These are phyloP conservation scores for Spheniscus humboldti DNA, from an alignment of 2,797 vertebrate genomes.

Conservation along the genomic window DNA sequence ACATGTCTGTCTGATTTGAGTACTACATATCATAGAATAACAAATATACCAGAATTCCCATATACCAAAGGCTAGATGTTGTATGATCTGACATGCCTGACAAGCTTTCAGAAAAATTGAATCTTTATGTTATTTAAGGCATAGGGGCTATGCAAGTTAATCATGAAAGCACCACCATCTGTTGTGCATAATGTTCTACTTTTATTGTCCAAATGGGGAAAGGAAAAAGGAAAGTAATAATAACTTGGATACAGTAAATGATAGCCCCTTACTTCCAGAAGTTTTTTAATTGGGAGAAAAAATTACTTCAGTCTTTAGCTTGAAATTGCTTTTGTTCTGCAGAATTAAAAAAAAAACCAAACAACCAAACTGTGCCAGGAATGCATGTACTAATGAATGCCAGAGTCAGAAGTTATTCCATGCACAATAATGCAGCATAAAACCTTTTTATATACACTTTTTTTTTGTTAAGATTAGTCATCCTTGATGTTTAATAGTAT, in stretches of 20 bases:
- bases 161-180: not conserved
- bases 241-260: not conserved
- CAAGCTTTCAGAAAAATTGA: not conserved
- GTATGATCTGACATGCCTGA: not conserved
- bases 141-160: not conserved
- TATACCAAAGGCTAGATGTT: not conserved
- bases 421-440: not conserved
- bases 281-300: not conserved
- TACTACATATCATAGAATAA: not conserved
- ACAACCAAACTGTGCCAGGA: not conserved
- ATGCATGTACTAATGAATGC: not conserved
- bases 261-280: not conserved
- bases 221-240: not conserved
- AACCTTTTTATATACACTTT: not conserved
- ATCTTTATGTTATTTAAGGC: not conserved
- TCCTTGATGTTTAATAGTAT: not conserved
- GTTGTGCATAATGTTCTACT: not conserved
- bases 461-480: not conserved
- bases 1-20: not conserved
- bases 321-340: not conserved
- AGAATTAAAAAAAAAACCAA: not conserved
- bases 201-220: not conserved
- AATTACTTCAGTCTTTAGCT: not conserved
- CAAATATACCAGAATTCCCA: not conserved
- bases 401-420: not conserved